These are phyloP conservation scores for Leuciscus idus DNA, from an alignment of 2,113 vertebrate species.

Conservation along the genomic window DNA sequence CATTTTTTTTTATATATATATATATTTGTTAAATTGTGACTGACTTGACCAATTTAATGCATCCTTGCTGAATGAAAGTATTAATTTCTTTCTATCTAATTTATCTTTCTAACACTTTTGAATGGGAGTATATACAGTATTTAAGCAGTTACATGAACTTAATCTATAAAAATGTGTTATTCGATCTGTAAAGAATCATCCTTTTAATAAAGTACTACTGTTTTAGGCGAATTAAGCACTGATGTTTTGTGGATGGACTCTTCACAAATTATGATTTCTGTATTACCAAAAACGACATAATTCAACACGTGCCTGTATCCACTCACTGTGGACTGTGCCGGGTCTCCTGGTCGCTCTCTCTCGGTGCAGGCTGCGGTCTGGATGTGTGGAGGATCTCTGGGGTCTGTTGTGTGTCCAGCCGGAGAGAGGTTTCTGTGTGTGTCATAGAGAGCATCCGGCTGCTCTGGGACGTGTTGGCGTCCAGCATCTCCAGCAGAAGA, in stretches of 20 bases:
- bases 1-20: no score
- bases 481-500: conserved; percentile 95
- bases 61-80: background rate
- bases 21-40: no score
- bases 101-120: no score
- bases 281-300: background rate
- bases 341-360: background rate
- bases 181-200: no score
- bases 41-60: no score
- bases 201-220: no score
- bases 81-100: background rate
- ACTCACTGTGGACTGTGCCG: background rate
- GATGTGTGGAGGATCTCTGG: conserved; percentile 36
- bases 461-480: conserved; percentile 83
- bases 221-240: no score
- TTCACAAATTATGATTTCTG: background rate
- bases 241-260: no score
- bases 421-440: background rate
- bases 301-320: background rate
- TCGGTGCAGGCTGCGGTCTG: background rate
- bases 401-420: background rate
- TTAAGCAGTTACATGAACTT: no score
- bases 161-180: no score
- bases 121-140: no score
- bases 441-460: conserved; percentile 58